phyloP scores from a whole-genome alignment of 92 coral and sea anemone genomes.

The Palythoa heliodiscus region DNA sequence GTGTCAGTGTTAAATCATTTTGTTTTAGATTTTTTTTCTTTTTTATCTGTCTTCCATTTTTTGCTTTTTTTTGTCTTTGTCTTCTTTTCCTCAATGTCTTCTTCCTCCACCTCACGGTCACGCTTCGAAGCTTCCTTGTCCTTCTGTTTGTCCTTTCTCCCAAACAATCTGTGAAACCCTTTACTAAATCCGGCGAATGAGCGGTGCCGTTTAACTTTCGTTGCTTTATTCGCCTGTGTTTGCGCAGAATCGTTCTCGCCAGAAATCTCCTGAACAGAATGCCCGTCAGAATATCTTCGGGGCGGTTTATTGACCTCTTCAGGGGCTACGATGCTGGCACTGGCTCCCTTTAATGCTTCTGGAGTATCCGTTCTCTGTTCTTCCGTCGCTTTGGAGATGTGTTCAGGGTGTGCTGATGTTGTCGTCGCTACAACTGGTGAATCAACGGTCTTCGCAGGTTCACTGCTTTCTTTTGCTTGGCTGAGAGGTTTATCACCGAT shows the following conservation, averaged over 20 bases:
- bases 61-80: neutral
- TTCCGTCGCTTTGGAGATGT: neutral
- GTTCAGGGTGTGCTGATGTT: neutral
- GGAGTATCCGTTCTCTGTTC: neutral
- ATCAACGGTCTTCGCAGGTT: neutral
- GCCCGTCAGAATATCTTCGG: constrained; percentile 27
- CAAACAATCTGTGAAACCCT: constrained; percentile 62
- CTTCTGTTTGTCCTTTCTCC: constrained; percentile 57
- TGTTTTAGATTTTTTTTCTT: constrained; percentile 16
- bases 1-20: neutral
- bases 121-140: constrained; percentile 25
- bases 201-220: constrained; percentile 62
- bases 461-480: neutral
- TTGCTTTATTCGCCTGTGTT: neutral
- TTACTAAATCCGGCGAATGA: constrained; percentile 62
- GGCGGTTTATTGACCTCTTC: neutral
- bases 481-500: neutral
- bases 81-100: constrained; percentile 20
- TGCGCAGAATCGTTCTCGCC: constrained; percentile 8
- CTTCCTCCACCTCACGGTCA: constrained; percentile 12
- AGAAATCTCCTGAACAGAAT: constrained; percentile 24
- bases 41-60: constrained; percentile 8
- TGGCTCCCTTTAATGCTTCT: neutral
- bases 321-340: neutral
- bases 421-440: neutral